These are phyloP conservation scores for Ia io DNA, from an alignment of 2,113 vertebrate genomes.

Conservation along the genomic window DNA sequence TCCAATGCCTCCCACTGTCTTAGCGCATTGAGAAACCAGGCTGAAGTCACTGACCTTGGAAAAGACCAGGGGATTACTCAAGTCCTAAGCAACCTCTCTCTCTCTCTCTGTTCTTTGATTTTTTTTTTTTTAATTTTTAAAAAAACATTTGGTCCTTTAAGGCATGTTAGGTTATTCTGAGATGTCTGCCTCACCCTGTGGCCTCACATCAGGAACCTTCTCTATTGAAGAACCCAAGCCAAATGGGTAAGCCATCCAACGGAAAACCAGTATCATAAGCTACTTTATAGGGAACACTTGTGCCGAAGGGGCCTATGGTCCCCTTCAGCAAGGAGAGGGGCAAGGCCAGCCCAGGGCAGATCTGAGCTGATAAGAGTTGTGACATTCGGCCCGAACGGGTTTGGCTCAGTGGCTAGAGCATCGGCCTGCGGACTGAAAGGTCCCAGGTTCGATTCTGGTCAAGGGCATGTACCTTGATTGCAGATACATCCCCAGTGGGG, in stretches of 20 bases:
- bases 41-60: background rate
- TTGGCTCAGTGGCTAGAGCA: too few relatives aligned
- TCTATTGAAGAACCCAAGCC: background rate
- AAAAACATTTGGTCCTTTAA: background rate
- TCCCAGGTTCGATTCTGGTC: too few relatives aligned
- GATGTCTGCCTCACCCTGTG: background rate
- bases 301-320: background rate
- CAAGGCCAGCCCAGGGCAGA: background rate
- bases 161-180: slow-evolving; percentile 31
- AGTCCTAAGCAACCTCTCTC: background rate
- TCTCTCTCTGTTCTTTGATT: background rate
- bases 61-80: background rate
- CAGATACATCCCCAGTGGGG: too few relatives aligned
- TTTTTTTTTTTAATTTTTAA: background rate
- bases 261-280: background rate
- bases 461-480: too few relatives aligned
- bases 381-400: background rate
- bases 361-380: background rate
- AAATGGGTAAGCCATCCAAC: background rate
- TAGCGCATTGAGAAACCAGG: background rate
- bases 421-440: too few relatives aligned
- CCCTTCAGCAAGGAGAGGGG: background rate
- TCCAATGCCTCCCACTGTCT: fast-evolving
- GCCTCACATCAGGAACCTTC: background rate
- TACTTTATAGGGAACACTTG: background rate